Evolutionary conservation across 2,888 invertebrate genomes (phyloP).

Genomic region (Pogonocherus hispidulus): DNA sequence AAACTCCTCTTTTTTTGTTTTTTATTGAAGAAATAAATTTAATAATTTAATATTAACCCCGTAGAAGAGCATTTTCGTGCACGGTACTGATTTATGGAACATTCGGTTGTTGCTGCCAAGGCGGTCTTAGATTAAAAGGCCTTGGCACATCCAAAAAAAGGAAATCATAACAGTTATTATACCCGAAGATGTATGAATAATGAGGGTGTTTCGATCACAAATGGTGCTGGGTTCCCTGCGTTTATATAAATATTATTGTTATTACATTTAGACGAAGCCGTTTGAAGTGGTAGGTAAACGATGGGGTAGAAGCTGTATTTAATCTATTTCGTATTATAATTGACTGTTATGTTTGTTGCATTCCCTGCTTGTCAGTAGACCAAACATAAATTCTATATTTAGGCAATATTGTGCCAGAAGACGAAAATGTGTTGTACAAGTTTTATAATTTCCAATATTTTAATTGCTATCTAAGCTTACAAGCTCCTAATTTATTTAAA

Average conservation of each 20-base stretch:
- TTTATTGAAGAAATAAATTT: too few species aligned
- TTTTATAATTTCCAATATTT: too few species aligned
- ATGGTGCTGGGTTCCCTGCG: background rate
- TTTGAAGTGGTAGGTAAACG: background rate
- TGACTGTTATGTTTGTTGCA: too few species aligned
- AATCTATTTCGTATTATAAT: background rate
- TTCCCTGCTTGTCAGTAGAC: too few species aligned
- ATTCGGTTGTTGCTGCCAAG: background rate
- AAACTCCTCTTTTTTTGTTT: too few species aligned
- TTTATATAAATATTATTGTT: constrained; percentile 4
- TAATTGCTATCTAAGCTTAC: too few species aligned
- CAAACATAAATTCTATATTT: too few species aligned
- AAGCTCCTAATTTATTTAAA: too few species aligned
- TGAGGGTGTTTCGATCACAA: background rate
- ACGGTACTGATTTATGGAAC: background rate
- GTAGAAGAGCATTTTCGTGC: too few species aligned
- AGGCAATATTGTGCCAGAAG: too few species aligned
- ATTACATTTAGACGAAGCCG: background rate
- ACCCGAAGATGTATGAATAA: background rate
- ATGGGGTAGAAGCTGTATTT: background rate
- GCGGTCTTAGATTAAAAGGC: constrained; percentile 6
- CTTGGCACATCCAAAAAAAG: background rate
- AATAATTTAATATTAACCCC: too few species aligned
- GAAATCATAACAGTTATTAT: constrained; percentile 18
- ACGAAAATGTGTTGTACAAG: too few species aligned